These are phyloP conservation scores for Halcyon malimbica DNA, from an alignment of 2,113 vertebrate genomes.

Conservation along the genomic window DNA sequence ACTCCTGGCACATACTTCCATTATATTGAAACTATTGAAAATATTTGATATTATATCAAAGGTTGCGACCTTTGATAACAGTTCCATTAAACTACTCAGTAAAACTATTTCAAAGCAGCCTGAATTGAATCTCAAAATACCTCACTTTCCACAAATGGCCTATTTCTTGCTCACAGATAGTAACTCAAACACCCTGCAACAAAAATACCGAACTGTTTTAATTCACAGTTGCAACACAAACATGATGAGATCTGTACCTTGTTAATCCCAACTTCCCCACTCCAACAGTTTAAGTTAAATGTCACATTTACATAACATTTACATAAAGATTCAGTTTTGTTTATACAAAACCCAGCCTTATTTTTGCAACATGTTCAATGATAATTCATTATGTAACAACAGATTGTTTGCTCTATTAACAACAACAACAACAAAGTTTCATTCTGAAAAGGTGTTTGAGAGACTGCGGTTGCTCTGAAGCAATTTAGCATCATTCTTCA, in stretches of 20 bases:
- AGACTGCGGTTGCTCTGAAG: neutral
- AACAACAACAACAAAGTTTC: neutral
- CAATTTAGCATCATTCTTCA: neutral
- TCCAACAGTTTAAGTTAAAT: slow-evolving; percentile 65
- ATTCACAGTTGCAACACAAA: slow-evolving; percentile 49
- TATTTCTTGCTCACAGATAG: neutral
- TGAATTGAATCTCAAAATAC: neutral
- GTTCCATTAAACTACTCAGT: neutral
- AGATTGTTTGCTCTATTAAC: slow-evolving; percentile 35
- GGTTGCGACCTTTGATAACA: neutral
- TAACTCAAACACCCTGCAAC: slow-evolving; percentile 8
- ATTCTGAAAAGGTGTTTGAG: neutral
- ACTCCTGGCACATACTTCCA: neutral
- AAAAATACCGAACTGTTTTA: slow-evolving; percentile 46
- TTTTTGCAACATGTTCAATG: slow-evolving; percentile 39
- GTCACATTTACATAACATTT: slow-evolving; percentile 70
- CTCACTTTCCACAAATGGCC: neutral
- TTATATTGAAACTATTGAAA: neutral
- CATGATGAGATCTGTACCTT: slow-evolving; percentile 55
- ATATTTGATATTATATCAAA: no score
- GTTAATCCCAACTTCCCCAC: slow-evolving; percentile 41
- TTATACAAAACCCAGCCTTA: slow-evolving; percentile 51
- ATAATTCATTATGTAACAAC: slow-evolving; percentile 48
- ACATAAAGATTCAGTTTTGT: slow-evolving; percentile 54
- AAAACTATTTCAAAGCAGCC: neutral